Base-by-base conservation (phyloP, 1,140 invertebrate species). In the Penaeus indicus region DNA sequence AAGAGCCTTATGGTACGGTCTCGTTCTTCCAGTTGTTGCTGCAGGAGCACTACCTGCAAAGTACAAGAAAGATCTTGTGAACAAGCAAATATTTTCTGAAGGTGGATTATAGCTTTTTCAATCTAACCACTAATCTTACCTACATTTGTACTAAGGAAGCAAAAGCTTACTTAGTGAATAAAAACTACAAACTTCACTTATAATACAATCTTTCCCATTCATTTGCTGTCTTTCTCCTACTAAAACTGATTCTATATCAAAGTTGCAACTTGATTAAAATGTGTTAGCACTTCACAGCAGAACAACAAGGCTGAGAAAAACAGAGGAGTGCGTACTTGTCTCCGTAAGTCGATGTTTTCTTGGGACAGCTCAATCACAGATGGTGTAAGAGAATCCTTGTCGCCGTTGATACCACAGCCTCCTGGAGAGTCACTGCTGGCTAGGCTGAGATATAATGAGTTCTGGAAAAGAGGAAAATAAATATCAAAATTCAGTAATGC, bases 261-360 rank as follows among this genome's bases (percentile, higher is more conserved):
- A 67, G 64, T 13, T 7, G 21, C 25, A 67, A 22, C 21, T 13
- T 67, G 25, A 13, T 13, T 22, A 13, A 67, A 22, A 67, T 67
- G 11, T 67, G 25, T 13, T 67, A 11, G 67, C 18, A 22, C 32
- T 72, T 32, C 67, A 25, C 10, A 0, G 10, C 32, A 90, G 47
- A n/a, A 84, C 62, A 22, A 25, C 18, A 8, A 10, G 7, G 25
- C 13, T 8, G 7, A 8, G 27, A 22, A 62, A 67, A 25, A 16
- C 54, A 13, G 54, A 42, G 21, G 69, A 47, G 5, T 96, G 92
- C 96, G 93, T 90, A 96, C 95, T 93, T 97, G 96, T 91, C 96
- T 94, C 85, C 95, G 94, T 92, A 97, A 94, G 93, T 97, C 96
- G n/a, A 95, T 94, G 92, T 96, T 92, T 93, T 96, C 95, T 93